Evolutionary conservation across 1,140 invertebrate genomes (phyloP).

Genomic region (Coptotermes formosanus): DNA sequence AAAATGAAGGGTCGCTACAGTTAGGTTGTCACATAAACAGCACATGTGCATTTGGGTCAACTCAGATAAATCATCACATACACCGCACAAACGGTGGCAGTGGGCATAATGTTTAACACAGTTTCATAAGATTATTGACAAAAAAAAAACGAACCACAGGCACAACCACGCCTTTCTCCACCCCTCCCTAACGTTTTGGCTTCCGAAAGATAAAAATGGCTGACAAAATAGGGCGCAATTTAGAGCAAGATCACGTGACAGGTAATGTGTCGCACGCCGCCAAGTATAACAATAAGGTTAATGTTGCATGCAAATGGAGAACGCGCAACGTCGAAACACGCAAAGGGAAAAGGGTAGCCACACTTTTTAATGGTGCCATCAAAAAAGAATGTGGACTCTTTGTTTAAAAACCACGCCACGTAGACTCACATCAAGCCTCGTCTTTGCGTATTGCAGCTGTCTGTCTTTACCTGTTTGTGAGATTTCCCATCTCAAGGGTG

Average conservation of each 20-base stretch:
- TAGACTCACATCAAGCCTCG: not conserved
- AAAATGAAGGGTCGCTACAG: too few species aligned
- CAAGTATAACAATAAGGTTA: not conserved
- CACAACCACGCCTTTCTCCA: not conserved
- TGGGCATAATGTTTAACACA: not conserved
- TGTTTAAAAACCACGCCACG: not conserved
- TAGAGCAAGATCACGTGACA: not conserved
- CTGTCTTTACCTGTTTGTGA: too few species aligned
- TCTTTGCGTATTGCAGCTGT: not conserved
- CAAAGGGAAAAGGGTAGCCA: not conserved
- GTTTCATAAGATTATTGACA: not conserved
- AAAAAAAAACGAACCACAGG: not conserved
- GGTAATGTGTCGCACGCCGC: not conserved
- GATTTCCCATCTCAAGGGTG: too few species aligned
- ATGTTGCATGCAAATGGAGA: not conserved
- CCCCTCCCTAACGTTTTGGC: not conserved
- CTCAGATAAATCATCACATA: too few species aligned
- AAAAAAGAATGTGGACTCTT: not conserved
- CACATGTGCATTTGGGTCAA: too few species aligned
- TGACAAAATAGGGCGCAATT: constrained; percentile 7
- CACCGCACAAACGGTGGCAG: not conserved
- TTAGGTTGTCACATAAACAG: too few species aligned
- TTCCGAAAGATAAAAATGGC: not conserved
- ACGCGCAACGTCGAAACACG: not conserved
- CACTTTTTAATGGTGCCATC: not conserved